phyloP scores from a whole-genome alignment of 2,888 invertebrate genomes.

The Harpalus rufipes region DNA sequence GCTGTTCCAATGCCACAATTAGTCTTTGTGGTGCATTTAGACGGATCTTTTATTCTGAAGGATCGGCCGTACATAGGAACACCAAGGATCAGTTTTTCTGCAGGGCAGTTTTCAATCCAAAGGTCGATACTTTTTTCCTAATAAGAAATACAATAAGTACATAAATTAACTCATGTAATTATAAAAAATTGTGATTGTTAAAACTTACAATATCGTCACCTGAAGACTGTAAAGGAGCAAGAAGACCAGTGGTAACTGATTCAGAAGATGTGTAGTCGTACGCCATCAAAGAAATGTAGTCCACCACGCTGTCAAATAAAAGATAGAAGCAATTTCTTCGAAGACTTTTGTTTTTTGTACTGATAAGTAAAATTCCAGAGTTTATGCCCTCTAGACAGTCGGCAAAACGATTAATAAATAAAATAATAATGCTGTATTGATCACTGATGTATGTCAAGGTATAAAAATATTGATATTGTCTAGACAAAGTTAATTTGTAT shows the following conservation, averaged over 20 bases:
- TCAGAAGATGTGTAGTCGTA: conserved; percentile 77
- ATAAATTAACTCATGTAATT: neutral
- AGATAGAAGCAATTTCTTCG: neutral
- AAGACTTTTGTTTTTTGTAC: too few relatives aligned
- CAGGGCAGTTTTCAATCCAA: conserved; percentile 74
- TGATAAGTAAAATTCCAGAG: too few relatives aligned
- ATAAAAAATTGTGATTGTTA: neutral
- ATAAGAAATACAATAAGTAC: too few relatives aligned
- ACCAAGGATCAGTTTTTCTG: conserved; percentile 76
- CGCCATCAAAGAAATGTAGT: conserved; percentile 78
- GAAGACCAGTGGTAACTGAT: conserved; percentile 74
- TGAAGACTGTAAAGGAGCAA: conserved; percentile 74
- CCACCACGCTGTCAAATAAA: conserved; percentile 73
- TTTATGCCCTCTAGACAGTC: too few relatives aligned
- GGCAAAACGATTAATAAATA: too few relatives aligned
- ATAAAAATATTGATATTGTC: too few relatives aligned
- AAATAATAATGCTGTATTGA: too few relatives aligned
- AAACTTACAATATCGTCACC: conserved; percentile 70
- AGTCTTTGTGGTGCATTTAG: conserved; percentile 69
- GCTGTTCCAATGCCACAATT: conserved; percentile 72
- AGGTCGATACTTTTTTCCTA: conserved; percentile 75
- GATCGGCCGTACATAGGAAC: conserved; percentile 76
- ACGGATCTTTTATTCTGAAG: conserved; percentile 73
- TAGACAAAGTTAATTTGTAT: too few relatives aligned
- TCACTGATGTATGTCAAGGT: too few relatives aligned